Percentiles rank a stretch among this genome's conserved stretches.
Conservation (phyloP, 2,888 invertebrate genomes). For the Cremastinae sp. region DNA sequence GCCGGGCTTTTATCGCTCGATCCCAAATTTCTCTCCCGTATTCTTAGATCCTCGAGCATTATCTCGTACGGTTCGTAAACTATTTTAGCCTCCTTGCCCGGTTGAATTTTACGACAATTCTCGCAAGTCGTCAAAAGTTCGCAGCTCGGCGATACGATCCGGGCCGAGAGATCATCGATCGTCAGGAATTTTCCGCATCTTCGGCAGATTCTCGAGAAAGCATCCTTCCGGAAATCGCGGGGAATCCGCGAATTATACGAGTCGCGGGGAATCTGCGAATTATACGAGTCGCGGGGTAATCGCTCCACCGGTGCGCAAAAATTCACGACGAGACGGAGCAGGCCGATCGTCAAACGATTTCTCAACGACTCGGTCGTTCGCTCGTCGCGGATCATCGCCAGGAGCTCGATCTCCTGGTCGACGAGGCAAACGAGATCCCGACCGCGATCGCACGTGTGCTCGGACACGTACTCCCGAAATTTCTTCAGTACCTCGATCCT, state of each 20-base stretch:
- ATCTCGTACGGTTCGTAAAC: constrained; percentile 84
- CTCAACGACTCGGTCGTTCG: constrained; percentile 85
- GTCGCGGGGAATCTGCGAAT: neutral
- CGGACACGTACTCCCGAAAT: constrained; percentile 86
- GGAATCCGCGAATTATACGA: neutral
- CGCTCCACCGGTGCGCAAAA: constrained; percentile 44
- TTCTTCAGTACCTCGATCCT: constrained; percentile 82
- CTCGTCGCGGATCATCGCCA: constrained; percentile 84
- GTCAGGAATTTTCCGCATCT: constrained; percentile 63
- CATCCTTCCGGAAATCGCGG: neutral
- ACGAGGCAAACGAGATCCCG: constrained; percentile 84
- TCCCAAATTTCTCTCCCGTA: constrained; percentile 78
- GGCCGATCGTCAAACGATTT: constrained; percentile 76
- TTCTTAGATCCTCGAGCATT: constrained; percentile 88
- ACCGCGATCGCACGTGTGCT: constrained; percentile 82
- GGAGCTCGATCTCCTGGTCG: constrained; percentile 87
- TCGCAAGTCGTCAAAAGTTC: constrained; percentile 54
- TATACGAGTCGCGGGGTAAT: neutral
- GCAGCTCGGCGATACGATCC: neutral
- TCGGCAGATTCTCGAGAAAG: constrained; percentile 44
- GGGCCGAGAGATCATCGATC: constrained; percentile 20
- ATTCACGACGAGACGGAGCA: constrained; percentile 61
- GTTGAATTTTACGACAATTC: constrained; percentile 57
- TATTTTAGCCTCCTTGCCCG: constrained; percentile 61
- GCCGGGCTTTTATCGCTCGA: constrained; percentile 81